These are phyloP conservation scores for Caiman crocodilus DNA, from an alignment of 2,797 vertebrate genomes.

Conservation along the genomic window DNA sequence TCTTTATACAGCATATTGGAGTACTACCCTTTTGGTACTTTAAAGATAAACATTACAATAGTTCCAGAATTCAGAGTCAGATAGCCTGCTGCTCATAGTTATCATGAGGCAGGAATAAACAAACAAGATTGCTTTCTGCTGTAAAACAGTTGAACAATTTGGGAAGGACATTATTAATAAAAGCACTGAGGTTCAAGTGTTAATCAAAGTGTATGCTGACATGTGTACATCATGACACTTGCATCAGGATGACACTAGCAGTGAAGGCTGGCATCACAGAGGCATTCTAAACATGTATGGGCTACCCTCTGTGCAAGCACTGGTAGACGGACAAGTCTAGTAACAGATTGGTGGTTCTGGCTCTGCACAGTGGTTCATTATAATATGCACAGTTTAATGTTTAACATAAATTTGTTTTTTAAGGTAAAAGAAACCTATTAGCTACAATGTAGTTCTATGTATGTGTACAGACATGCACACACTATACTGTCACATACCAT, in stretches of 20 bases:
- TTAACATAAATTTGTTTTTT: neutral
- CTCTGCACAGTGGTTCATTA: neutral
- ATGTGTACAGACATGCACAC: neutral
- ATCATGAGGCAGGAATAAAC: neutral
- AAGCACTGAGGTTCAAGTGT: neutral
- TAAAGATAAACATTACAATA: rapidly evolving
- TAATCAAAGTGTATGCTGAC: neutral
- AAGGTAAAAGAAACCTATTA: neutral
- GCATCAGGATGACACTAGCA: neutral
- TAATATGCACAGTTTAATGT: neutral
- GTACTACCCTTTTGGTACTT: neutral
- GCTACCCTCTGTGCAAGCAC: rapidly evolving
- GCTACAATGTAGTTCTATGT: neutral
- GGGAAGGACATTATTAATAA: too few relatives aligned
- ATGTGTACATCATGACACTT: neutral
- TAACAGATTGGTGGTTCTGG: neutral
- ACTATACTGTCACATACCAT: neutral
- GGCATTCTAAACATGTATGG: rapidly evolving
- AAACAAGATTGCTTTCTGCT: neutral
- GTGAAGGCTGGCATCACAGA: rapidly evolving
- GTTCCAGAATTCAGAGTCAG: neutral
- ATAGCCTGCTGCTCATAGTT: rapidly evolving
- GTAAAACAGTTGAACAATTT: neutral
- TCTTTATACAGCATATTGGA: neutral
- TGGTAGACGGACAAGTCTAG: neutral